Conservation (phyloP, 2,797 vertebrate species). For the Ctenochaetus hawaiiensis region DNA sequence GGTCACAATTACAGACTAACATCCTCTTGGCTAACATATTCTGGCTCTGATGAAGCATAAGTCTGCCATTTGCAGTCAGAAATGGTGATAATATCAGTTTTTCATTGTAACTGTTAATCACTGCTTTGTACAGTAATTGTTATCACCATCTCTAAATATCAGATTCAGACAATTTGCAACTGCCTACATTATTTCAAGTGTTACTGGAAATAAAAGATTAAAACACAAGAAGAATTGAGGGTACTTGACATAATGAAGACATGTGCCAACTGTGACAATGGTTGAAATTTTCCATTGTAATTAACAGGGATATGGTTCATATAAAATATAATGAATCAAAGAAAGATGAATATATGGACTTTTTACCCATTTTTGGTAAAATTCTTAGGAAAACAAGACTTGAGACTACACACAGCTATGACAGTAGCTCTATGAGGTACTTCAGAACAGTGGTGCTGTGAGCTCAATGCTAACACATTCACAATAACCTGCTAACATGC, state of each 20-base stretch:
- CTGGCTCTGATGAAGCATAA: slow-evolving; percentile 24
- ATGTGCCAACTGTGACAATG: not conserved
- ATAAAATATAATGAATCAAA: no score
- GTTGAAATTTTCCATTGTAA: not conserved
- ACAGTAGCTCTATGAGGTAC: no score
- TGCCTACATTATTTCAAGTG: not conserved
- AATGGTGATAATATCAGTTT: not conserved
- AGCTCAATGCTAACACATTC: no score
- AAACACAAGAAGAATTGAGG: not conserved
- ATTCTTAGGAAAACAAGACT: no score
- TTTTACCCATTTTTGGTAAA: no score
- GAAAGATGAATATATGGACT: no score
- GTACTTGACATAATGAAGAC: not conserved
- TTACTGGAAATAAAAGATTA: not conserved
- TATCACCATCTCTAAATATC: not conserved
- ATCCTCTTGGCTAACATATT: not conserved
- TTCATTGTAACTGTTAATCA: not conserved
- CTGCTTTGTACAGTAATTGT: not conserved
- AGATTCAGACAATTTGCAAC: not conserved
- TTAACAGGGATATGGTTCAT: not conserved
- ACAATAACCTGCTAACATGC: no score
- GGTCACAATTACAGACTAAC: slow-evolving; percentile 17
- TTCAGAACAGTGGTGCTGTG: no score
- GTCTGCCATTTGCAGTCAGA: slow-evolving; percentile 17
- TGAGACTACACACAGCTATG: no score